These are phyloP conservation scores for Tachina lurida DNA, from an alignment of 2,888 invertebrate genomes.

Conservation along the genomic window DNA sequence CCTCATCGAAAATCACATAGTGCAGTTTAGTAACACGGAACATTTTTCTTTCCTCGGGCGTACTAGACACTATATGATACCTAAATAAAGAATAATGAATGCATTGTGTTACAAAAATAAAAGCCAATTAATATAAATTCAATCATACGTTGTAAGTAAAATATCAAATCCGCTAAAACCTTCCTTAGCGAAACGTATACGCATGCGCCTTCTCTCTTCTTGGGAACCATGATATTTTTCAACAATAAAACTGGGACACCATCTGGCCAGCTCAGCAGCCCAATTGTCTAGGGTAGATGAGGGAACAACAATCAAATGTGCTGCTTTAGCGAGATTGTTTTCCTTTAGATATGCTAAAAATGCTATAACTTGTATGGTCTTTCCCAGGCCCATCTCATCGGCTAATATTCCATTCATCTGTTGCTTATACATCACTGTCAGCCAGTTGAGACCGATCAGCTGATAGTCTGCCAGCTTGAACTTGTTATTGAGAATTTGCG, in stretches of 20 bases:
- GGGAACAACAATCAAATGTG: constrained; percentile 97
- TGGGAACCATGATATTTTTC: constrained; percentile 94
- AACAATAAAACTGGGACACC: constrained; percentile 92
- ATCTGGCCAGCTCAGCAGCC: constrained; percentile 89
- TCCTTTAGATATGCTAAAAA: constrained; percentile 95
- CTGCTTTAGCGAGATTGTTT: constrained; percentile 87
- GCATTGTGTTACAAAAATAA: neutral
- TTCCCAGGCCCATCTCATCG: constrained; percentile 98
- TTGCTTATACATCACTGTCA: constrained; percentile 93
- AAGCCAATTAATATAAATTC: neutral
- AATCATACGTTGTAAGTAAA: constrained; percentile 92
- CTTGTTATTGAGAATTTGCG: constrained; percentile 86
- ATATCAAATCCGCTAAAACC: constrained; percentile 91
- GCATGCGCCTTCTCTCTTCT: constrained; percentile 91
- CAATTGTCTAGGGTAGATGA: constrained; percentile 97
- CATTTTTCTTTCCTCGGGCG: constrained; percentile 94
- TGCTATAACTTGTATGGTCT: constrained; percentile 96
- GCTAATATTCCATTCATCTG: constrained; percentile 97
- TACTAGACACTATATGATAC: constrained; percentile 85
- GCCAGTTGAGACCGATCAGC: constrained; percentile 95
- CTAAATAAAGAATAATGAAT: constrained; percentile 71
- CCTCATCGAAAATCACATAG: constrained; percentile 98
- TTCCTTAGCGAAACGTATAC: constrained; percentile 89
- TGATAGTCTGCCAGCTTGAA: constrained; percentile 93
- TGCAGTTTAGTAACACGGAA: constrained; percentile 94